phyloP scores from a whole-genome alignment of 2,797 vertebrate genomes.

The Sarcophilus harrisii region DNA sequence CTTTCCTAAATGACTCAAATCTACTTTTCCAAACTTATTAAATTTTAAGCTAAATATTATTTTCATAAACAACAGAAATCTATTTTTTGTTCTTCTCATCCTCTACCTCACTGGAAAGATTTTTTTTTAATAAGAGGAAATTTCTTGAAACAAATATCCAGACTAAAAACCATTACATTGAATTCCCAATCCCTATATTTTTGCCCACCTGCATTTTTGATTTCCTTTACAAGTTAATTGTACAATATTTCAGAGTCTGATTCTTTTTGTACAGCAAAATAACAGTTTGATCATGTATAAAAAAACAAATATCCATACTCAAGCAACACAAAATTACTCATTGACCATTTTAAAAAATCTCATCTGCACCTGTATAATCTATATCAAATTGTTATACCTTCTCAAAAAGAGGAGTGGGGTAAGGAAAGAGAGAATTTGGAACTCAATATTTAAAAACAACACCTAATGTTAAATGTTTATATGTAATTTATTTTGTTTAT shows the following conservation, averaged over 20 bases:
- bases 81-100: background rate
- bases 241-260: no score
- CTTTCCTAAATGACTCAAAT: background rate
- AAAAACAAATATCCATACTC: background rate
- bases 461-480: background rate
- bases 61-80: background rate
- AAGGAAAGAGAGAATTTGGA: background rate
- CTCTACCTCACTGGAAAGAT: background rate
- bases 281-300: no score
- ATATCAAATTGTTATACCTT: background rate
- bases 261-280: no score
- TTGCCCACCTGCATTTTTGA: no score
- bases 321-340: background rate
- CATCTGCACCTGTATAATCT: background rate
- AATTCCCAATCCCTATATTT: no score
- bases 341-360: background rate
- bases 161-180: no score
- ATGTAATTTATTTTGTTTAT: background rate
- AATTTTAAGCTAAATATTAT: background rate
- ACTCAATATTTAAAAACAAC: background rate
- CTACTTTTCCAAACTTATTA: background rate
- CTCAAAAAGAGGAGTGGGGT: background rate
- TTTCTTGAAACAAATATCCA: background rate
- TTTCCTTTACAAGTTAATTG: no score
- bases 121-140: background rate